A percentile compares a stretch with the other conserved stretches of the same genome.
Conservation (phyloP, 2,113 vertebrate species). For the Oncorhynchus tshawytscha region DNA sequence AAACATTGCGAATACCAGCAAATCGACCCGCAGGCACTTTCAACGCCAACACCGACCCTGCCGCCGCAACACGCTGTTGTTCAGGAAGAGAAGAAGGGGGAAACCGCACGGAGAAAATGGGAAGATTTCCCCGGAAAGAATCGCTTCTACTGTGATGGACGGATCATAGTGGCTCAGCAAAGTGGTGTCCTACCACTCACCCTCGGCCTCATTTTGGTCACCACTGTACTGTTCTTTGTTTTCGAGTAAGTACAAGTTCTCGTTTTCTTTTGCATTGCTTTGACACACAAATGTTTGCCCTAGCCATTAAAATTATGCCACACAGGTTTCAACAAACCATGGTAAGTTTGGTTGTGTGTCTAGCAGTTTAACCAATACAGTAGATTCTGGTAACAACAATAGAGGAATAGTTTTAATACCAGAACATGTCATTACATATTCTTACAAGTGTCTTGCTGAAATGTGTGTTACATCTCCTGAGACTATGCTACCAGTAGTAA, state of each 20-base stretch:
- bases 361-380: no score
- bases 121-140: slow-evolving; percentile 90
- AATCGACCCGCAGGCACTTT: slow-evolving; percentile 74
- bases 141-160: slow-evolving; percentile 88
- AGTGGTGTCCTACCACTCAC: slow-evolving; percentile 88
- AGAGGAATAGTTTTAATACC: no score
- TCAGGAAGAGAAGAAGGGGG: background rate
- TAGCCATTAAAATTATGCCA: no score
- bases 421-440: background rate
- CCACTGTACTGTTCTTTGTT: slow-evolving; percentile 87
- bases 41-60: slow-evolving; percentile 52
- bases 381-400: no score
- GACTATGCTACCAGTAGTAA: slow-evolving; percentile 26
- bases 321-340: background rate
- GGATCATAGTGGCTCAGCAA: slow-evolving; percentile 86
- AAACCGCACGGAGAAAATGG: slow-evolving; percentile 74
- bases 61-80: slow-evolving; percentile 41
- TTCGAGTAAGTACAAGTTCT: slow-evolving; percentile 83
- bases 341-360: no score
- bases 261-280: background rate
- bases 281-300: no score
- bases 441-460: background rate
- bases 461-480: slow-evolving; percentile 29
- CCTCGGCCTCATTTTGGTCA: slow-evolving; percentile 85
- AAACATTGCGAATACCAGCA: slow-evolving; percentile 85